Base-by-base conservation (phyloP, 2,888 invertebrate species). In the Nasonovia ribisnigri region DNA sequence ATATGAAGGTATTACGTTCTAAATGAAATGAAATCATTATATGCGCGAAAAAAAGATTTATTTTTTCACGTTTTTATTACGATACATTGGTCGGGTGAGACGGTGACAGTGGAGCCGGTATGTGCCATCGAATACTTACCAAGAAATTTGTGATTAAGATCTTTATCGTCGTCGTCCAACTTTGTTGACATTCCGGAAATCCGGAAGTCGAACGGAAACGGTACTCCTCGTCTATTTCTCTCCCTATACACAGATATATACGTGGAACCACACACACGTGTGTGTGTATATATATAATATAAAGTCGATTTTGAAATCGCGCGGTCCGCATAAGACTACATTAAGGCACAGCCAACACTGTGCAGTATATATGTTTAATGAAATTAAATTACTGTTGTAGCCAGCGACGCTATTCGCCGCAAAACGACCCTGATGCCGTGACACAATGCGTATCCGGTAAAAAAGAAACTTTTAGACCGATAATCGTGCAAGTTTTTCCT, bases 131-230 rank as follows among this genome's bases (percentile, higher is more conserved):
- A 77, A 77, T 77, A 36, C 77, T 77, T 77, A 36, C 36, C 20
- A 36, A 42, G 84, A 51, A 91, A 84, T 86, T 86, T 54, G 84
- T 84, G 51, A 91, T 84, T 91, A 91, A 86, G 84, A 86, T 91
- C 57, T 84, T 51, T 91, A 51, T 77, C 77, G 24, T 48, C 36
- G 77, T 84, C n/a, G 84, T 91, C 54, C 54, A 91, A 84, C 54
- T 91, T 84, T 86, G 84, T 54, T 84, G 91, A 91, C 84, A 91
- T 91, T 43, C 84, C 91, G 57, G 91, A 91, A 54, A 91, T 84
- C 54, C 90, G 77, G 26, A 36, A 36, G 48, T 90, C 36, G 48
- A 36, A 26, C 77, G 77, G 90, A 90, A 77, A 90, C 48, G 24
- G 13, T 26, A 36, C 42, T 54, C 43, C 43, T 57, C 26, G 13